Percentiles rank a stretch among this genome's conserved stretches.
Conservation (phyloP, 2,888 invertebrate genomes). For the Uropetala carovei region DNA sequence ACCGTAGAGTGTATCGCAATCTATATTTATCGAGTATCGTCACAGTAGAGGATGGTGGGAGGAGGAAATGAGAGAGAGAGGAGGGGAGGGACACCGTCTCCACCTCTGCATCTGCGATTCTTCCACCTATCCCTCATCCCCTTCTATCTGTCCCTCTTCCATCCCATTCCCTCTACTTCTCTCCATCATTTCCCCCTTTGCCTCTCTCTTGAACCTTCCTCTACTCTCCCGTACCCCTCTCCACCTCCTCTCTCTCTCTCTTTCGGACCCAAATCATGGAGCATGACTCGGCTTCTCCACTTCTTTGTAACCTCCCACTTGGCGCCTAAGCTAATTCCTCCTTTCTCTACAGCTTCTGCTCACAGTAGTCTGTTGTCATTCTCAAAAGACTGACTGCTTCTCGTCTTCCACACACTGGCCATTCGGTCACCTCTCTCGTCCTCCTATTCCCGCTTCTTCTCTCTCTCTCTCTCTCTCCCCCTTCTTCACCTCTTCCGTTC, state of each 20-base stretch:
- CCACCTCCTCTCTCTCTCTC: background rate
- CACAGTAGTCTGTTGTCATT: constrained; percentile 64
- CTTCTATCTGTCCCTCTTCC: background rate
- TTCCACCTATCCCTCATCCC: background rate
- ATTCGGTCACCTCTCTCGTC: background rate
- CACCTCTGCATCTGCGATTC: constrained; percentile 37
- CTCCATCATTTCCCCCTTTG: background rate
- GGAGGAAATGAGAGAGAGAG: background rate
- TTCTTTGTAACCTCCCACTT: constrained; percentile 53
- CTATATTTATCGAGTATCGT: constrained; percentile 54
- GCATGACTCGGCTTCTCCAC: constrained; percentile 56
- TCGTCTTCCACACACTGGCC: background rate
- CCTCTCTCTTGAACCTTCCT: no score
- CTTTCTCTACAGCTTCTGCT: background rate
- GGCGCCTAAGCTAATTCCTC: constrained; percentile 60
- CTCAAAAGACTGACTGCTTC: background rate
- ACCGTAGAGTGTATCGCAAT: background rate
- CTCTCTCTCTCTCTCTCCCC: no score
- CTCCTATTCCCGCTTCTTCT: no score
- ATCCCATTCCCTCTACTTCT: background rate
- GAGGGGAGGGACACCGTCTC: background rate
- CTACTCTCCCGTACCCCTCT: background rate
- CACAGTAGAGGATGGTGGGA: background rate
- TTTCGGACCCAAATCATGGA: constrained; percentile 59
- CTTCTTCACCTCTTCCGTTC: background rate